Evolutionary conservation across 2,797 vertebrate genomes (phyloP).

Genomic region (Enteromius argenteus): DNA sequence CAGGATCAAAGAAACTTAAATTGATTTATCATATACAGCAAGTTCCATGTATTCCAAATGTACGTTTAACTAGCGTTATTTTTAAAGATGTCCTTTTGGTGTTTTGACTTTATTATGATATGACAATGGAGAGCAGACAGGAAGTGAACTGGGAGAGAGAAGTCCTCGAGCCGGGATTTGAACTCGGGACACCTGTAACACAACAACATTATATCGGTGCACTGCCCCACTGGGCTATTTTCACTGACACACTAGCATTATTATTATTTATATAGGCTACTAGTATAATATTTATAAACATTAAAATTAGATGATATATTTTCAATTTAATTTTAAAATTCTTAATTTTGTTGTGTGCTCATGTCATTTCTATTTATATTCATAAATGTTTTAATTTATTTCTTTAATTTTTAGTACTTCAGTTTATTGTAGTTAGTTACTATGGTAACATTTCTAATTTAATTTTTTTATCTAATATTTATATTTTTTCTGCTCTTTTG

Average conservation of each 20-base stretch:
- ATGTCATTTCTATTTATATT: background rate
- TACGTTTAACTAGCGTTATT: background rate
- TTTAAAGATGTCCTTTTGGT: background rate
- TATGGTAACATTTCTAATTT: background rate
- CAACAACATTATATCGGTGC: background rate
- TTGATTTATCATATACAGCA: background rate
- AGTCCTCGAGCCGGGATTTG: background rate
- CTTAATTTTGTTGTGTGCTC: background rate
- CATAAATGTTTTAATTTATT: background rate
- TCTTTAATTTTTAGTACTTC: background rate
- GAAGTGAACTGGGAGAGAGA: background rate
- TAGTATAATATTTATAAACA: background rate
- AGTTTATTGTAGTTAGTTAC: background rate
- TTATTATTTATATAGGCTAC: background rate
- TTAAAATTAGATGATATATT: background rate
- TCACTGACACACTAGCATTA: background rate
- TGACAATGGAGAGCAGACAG: background rate
- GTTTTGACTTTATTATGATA: background rate
- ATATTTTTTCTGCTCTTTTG: background rate
- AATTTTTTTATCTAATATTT: background rate
- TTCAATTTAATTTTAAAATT: background rate
- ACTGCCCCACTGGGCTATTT: background rate
- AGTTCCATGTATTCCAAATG: background rate
- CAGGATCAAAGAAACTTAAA: background rate
- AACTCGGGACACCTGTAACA: background rate